Percentiles rank a stretch among this genome's conserved stretches.
These are phyloP conservation scores for Anguilla rostrata DNA, from an alignment of 2,113 vertebrate genomes.

Conservation along the genomic window DNA sequence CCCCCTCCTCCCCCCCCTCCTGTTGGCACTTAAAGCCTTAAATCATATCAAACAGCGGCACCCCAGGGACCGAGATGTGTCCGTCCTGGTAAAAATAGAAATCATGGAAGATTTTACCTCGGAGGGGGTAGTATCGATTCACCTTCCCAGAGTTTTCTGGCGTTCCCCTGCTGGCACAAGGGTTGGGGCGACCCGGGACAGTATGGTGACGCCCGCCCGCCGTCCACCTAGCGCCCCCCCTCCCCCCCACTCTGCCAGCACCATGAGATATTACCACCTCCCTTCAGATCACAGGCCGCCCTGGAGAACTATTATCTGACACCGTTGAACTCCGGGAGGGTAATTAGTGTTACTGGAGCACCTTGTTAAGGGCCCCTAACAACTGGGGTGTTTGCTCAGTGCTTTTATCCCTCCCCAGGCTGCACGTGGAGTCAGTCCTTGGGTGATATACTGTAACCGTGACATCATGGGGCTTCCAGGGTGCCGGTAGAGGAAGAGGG, in stretches of 20 bases:
- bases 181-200: background rate
- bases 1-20: background rate
- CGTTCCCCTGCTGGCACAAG: background rate
- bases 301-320: conserved; percentile 18
- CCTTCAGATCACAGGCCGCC: background rate
- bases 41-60: background rate
- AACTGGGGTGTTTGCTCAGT: background rate
- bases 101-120: background rate
- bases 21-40: background rate
- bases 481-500: background rate
- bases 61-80: background rate
- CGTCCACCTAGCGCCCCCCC: background rate
- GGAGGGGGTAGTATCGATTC: background rate
- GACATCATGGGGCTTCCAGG: background rate
- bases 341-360: conserved; percentile 22
- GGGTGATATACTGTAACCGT: background rate
- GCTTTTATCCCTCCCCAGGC: background rate
- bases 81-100: conserved; percentile 6
- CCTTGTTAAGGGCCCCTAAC: conserved; percentile 21
- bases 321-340: conserved; percentile 11
- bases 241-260: background rate
- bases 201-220: background rate
- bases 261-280: background rate
- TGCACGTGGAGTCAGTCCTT: background rate
- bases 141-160: conserved; percentile 1